Evolutionary conservation across 2,113 vertebrate genomes (phyloP).

Genomic region (Rallus limicola): DNA sequence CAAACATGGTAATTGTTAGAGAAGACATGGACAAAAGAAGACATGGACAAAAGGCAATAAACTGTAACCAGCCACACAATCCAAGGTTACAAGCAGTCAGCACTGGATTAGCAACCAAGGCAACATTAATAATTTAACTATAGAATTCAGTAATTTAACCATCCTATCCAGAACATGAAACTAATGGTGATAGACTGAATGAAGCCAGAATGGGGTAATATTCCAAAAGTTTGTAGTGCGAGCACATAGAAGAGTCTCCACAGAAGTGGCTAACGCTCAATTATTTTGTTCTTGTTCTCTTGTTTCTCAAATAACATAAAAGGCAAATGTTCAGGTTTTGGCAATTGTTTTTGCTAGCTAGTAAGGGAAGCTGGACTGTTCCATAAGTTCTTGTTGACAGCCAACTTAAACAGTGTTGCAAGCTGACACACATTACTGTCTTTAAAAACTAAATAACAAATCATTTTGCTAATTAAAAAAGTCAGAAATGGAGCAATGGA

Average conservation of each 20-base stretch:
- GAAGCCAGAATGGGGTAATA: neutral
- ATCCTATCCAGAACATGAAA: neutral
- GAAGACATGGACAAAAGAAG: constrained; percentile 56
- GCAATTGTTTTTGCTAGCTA: neutral
- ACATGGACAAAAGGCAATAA: constrained; percentile 48
- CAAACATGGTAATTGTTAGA: constrained; percentile 29
- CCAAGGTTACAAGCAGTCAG: constrained; percentile 41
- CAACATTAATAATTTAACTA: constrained; percentile 55
- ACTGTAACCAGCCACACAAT: constrained; percentile 14
- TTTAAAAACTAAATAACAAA: constrained; percentile 55
- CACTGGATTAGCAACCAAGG: constrained; percentile 40
- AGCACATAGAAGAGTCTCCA: neutral
- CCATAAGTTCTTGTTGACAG: neutral
- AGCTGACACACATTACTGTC: neutral
- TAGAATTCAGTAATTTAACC: constrained; percentile 35
- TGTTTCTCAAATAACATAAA: neutral
- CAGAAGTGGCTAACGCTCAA: neutral
- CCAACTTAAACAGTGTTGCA: neutral
- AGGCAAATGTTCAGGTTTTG: neutral
- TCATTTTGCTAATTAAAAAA: neutral
- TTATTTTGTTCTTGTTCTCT: neutral
- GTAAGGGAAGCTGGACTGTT: neutral
- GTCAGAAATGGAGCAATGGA: neutral
- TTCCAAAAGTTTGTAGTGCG: neutral
- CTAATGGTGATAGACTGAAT: constrained; percentile 3